A percentile compares a stretch with the other conserved stretches of the same genome.
phyloP scores from a whole-genome alignment of 2,113 vertebrate genomes.

The Scomber japonicus region DNA sequence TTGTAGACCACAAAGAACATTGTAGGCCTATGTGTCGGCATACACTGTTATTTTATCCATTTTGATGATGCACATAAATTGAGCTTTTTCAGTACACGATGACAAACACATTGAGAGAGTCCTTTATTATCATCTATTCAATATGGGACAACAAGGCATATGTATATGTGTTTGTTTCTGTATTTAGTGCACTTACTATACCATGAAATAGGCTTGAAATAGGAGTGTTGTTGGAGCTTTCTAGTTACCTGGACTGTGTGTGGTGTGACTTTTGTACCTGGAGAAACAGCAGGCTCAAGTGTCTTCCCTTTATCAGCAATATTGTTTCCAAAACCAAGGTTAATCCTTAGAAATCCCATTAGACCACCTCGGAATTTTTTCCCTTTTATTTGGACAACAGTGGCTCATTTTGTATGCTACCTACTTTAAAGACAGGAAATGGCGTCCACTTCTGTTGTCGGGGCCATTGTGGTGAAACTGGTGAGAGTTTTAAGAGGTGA shows the following conservation, averaged over 20 bases:
- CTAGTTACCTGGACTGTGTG: constrained; percentile 85
- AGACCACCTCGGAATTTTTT: constrained; percentile 54
- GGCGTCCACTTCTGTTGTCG: constrained; percentile 47
- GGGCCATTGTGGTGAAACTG: constrained; percentile 61
- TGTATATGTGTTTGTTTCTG: constrained; percentile 82
- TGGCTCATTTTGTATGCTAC: constrained; percentile 72
- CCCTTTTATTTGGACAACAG: constrained; percentile 69
- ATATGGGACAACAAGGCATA: constrained; percentile 77
- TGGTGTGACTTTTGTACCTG: constrained; percentile 85
- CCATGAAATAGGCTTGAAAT: constrained; percentile 88
- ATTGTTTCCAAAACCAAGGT: constrained; percentile 73
- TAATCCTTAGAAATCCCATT: constrained; percentile 60
- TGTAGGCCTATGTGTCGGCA: constrained; percentile 74
- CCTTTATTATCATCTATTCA: constrained; percentile 78
- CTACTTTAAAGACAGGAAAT: constrained; percentile 70
- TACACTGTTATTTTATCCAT: constrained; percentile 81
- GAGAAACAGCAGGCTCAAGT: constrained; percentile 79
- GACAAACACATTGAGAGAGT: constrained; percentile 78
- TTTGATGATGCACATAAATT: constrained; percentile 76
- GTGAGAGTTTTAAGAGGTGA: constrained; percentile 66
- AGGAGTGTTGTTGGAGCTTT: constrained; percentile 86
- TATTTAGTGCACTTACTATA: constrained; percentile 87
- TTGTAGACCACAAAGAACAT: constrained; percentile 68
- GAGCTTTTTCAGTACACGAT: constrained; percentile 76
- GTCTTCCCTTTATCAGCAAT: constrained; percentile 81